Evolutionary conservation across 2,797 vertebrate genomes (phyloP).

Genomic region (Lagodon rhomboides): DNA sequence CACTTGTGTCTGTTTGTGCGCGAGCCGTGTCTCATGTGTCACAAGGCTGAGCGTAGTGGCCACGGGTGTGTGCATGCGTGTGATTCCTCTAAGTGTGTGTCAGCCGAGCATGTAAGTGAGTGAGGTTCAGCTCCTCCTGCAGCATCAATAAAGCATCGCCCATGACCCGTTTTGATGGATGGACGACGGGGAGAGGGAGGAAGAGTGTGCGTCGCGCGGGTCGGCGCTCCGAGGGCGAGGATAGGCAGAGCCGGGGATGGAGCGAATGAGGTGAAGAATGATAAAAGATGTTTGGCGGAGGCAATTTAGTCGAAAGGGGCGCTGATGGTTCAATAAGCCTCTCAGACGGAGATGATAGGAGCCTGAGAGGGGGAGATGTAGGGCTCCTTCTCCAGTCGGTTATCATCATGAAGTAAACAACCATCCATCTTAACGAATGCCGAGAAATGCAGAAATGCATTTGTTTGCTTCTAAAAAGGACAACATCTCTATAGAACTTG

Average conservation of each 20-base stretch:
- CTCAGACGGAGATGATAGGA: constrained; percentile 27
- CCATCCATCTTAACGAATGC: neutral
- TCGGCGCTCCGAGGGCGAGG: neutral
- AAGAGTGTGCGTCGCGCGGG: constrained; percentile 26
- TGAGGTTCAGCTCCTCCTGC: constrained; percentile 12
- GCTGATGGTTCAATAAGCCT: constrained; percentile 43
- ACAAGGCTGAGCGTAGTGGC: neutral
- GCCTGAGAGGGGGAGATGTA: neutral
- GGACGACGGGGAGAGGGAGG: constrained; percentile 22
- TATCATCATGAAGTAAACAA: constrained; percentile 18
- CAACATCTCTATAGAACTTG: neutral
- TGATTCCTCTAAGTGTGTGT: constrained; percentile 7
- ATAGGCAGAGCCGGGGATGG: neutral
- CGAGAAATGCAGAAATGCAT: neutral
- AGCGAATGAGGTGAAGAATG: constrained; percentile 21
- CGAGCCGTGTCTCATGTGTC: neutral
- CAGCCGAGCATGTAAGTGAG: constrained; percentile 21
- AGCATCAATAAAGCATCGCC: constrained; percentile 45
- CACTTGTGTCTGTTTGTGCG: neutral
- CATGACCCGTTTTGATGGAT: constrained; percentile 34
- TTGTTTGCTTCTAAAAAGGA: neutral
- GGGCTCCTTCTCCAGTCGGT: constrained; percentile 12
- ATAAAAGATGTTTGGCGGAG: constrained; percentile 37
- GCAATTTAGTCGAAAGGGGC: constrained; percentile 29
- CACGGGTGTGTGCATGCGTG: constrained; percentile 6